Evolutionary conservation across 2,797 vertebrate genomes (phyloP).

Genomic region (Arremon aurantiirostris): DNA sequence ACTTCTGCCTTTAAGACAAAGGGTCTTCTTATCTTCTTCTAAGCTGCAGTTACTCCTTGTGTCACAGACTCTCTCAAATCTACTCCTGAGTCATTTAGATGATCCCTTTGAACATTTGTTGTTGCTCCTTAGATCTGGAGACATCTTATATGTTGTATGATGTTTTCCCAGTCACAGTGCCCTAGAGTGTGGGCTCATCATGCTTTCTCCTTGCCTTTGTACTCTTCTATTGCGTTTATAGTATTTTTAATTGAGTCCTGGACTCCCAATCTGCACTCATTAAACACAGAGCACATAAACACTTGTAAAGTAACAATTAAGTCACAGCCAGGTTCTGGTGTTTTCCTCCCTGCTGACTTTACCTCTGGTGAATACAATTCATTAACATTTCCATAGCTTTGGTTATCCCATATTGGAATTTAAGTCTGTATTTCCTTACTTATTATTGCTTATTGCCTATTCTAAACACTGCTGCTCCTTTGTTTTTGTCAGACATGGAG

Average conservation of each 20-base stretch:
- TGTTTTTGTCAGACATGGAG: background rate
- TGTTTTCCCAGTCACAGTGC: background rate
- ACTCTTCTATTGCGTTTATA: slow-evolving; percentile 25
- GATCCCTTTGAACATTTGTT: background rate
- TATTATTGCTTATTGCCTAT: background rate
- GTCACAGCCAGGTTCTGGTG: slow-evolving; percentile 55
- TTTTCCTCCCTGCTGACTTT: slow-evolving; percentile 53
- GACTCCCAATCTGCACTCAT: slow-evolving; percentile 48
- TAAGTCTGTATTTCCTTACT: background rate
- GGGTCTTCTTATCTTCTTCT: background rate
- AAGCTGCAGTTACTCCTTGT: background rate
- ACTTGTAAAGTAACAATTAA: slow-evolving; percentile 56
- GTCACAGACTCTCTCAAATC: background rate
- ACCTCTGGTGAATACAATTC: slow-evolving; percentile 29
- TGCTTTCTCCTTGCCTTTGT: background rate
- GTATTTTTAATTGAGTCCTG: slow-evolving; percentile 59
- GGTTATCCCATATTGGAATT: slow-evolving; percentile 10
- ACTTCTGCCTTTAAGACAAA: background rate
- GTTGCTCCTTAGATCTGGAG: background rate
- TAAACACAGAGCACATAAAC: slow-evolving; percentile 42
- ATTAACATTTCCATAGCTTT: slow-evolving; percentile 57
- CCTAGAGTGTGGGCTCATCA: background rate
- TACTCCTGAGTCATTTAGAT: background rate
- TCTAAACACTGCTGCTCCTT: background rate
- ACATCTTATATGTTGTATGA: background rate